A percentile compares a stretch with the other conserved stretches of the same genome.
These are phyloP conservation scores for Phylloscopus collybita DNA, from an alignment of 2,797 vertebrate species.

Conservation along the genomic window DNA sequence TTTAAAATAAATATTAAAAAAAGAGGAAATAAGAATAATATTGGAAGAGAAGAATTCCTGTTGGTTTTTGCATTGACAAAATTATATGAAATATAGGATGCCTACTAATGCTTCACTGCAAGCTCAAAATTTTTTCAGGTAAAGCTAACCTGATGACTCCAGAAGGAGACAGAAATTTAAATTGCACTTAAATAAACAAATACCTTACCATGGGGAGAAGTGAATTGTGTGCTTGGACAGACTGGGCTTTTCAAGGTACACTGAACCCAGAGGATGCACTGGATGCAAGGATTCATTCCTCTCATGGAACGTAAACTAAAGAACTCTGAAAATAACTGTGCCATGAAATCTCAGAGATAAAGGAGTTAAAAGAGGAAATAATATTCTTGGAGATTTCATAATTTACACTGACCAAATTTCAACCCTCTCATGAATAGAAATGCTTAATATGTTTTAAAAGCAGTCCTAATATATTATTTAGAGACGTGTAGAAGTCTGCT, in stretches of 20 bases:
- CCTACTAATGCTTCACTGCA: neutral
- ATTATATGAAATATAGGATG: neutral
- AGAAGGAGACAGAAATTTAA: neutral
- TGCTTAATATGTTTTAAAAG: neutral
- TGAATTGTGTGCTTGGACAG: neutral
- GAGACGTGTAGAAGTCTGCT: neutral
- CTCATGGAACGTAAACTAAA: neutral
- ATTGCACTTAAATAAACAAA: neutral
- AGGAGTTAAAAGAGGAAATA: neutral
- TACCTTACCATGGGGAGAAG: neutral
- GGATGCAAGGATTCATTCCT: neutral
- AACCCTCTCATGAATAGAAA: conserved; percentile 6
- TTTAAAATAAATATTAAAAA: neutral
- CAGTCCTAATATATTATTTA: neutral
- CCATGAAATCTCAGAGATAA: neutral
- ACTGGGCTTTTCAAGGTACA: neutral
- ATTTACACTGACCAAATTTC: conserved; percentile 1
- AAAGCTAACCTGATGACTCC: neutral
- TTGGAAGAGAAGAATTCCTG: neutral
- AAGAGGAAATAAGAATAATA: neutral
- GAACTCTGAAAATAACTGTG: neutral
- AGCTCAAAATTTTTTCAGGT: neutral
- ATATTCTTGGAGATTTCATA: neutral
- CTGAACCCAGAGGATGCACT: neutral
- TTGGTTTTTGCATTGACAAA: neutral